Conservation (phyloP, 64 coral and sea anemone genomes). For the Porites lutea region DNA sequence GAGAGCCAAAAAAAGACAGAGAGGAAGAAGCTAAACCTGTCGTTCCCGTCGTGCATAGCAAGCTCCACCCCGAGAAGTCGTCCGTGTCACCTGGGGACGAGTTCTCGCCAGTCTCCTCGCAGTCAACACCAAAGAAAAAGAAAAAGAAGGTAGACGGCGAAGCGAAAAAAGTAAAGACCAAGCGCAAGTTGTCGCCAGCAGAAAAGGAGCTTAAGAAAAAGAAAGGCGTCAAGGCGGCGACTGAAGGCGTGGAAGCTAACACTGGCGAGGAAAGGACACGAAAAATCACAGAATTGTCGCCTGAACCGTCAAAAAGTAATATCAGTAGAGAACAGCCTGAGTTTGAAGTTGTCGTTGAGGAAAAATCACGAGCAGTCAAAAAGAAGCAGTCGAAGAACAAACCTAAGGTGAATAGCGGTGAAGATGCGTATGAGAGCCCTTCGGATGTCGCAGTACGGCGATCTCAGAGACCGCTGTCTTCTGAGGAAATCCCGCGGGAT, state of each 20-base stretch:
- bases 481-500: not conserved
- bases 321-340: not conserved
- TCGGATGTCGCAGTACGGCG: not conserved
- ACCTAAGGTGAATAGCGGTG: not conserved
- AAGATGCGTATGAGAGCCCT: not conserved
- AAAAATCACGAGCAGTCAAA: conserved; percentile 1
- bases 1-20: conserved; percentile 17
- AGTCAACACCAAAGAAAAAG: conserved; percentile 54
- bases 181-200: conserved; percentile 40
- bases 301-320: not conserved
- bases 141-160: conserved; percentile 64
- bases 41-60: conserved; percentile 65
- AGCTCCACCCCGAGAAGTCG: conserved; percentile 68
- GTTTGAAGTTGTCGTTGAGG: not conserved
- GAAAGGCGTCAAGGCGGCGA: conserved; percentile 6
- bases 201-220: conserved; percentile 55
- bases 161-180: conserved; percentile 40
- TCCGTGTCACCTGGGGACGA: conserved; percentile 39
- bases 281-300: conserved; percentile 5
- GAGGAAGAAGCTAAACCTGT: conserved; percentile 42
- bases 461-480: not conserved
- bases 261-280: not conserved
- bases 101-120: conserved; percentile 24
- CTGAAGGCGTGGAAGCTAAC: not conserved
- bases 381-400: conserved; percentile 26